Conservation (phyloP, 2,797 vertebrate species). For the Huso huso region DNA sequence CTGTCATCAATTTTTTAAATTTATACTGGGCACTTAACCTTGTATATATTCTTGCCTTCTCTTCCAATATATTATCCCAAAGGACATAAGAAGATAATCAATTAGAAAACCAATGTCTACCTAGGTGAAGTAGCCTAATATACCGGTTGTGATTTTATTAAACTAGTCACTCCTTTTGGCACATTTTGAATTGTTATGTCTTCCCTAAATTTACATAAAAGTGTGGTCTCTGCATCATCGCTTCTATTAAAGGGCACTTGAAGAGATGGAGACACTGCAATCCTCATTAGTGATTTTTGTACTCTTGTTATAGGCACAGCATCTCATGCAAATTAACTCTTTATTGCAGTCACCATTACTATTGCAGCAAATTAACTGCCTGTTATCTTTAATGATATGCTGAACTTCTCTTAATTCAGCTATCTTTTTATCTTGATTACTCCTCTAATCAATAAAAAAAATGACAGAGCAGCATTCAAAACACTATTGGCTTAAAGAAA, state of each 20-base stretch:
- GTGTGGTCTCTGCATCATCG: conserved; percentile 42
- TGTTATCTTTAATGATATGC: conserved; percentile 83
- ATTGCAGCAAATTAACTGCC: conserved; percentile 75
- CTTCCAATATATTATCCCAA: neutral
- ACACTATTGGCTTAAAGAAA: conserved; percentile 22
- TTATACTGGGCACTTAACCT: too few species aligned
- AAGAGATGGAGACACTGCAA: conserved; percentile 66
- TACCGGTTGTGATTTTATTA: conserved; percentile 26
- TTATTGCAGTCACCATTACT: conserved; percentile 69
- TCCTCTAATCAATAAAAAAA: conserved; percentile 73
- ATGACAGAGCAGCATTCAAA: conserved; percentile 72
- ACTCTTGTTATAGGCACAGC: conserved; percentile 75
- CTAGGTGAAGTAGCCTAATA: conserved; percentile 9
- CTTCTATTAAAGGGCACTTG: conserved; percentile 70
- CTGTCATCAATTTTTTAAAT: too few species aligned
- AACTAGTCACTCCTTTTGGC: conserved; percentile 26
- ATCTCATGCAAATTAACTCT: conserved; percentile 89
- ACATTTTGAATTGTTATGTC: conserved; percentile 28
- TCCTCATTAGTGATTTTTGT: conserved; percentile 96
- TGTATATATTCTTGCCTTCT: neutral
- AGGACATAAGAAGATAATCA: conserved; percentile 20
- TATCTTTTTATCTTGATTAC: conserved; percentile 78
- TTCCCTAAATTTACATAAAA: conserved; percentile 54
- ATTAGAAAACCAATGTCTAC: conserved; percentile 22
- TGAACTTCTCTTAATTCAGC: conserved; percentile 68